Evolutionary conservation across 2,113 vertebrate species (phyloP).

Genomic region (Pelvicachromis taeniatus): DNA sequence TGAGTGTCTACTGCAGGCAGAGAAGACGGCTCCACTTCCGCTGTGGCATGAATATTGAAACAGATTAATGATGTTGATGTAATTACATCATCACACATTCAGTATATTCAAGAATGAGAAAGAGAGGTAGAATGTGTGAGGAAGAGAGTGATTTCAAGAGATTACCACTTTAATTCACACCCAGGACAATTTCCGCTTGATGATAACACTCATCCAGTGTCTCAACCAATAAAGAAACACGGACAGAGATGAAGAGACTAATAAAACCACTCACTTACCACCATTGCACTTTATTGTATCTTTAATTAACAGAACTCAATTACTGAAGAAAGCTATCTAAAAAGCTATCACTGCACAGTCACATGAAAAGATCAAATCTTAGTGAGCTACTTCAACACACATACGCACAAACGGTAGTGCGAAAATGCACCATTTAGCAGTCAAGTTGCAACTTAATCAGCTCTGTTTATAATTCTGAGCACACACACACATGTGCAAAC

Average conservation of each 20-base stretch:
- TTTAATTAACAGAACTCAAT: conserved; percentile 58
- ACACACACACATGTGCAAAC: not conserved
- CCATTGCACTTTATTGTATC: conserved; percentile 33
- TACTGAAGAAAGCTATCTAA: conserved; percentile 20
- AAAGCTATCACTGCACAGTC: conserved; percentile 18
- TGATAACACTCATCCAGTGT: conserved; percentile 50
- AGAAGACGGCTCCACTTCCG: conserved; percentile 30
- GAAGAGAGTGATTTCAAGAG: conserved; percentile 45
- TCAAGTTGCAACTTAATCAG: conserved; percentile 18
- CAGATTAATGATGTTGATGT: conserved; percentile 60
- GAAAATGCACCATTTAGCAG: conserved; percentile 1
- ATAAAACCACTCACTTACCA: conserved; percentile 24
- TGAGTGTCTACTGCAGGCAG: not conserved
- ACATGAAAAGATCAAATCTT: not conserved
- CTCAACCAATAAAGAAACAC: conserved; percentile 41
- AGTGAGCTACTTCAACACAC: not conserved
- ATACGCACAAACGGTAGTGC: not conserved
- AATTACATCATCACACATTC: conserved; percentile 57
- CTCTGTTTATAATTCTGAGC: not conserved
- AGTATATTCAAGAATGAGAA: not conserved
- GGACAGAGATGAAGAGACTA: conserved; percentile 34
- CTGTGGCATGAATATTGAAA: conserved; percentile 39
- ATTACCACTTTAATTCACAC: conserved; percentile 40
- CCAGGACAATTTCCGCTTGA: conserved; percentile 45
- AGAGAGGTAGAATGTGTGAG: not conserved